Percentiles rank a stretch among this genome's conserved stretches.
Conservation (phyloP, 2,888 invertebrate genomes). For the Leptinotarsa tumamoca region DNA sequence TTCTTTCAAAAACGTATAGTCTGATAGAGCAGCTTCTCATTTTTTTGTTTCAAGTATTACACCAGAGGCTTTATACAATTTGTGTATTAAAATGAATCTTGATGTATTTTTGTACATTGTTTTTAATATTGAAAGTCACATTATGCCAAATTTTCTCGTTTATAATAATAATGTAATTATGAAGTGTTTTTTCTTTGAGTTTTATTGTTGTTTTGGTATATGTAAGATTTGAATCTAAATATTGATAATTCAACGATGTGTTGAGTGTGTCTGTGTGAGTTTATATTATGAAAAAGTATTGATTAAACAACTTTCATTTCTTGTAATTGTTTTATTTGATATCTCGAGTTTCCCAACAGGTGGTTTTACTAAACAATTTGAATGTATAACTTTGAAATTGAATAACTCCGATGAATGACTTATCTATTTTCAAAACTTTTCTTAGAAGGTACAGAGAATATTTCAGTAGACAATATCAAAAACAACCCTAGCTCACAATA, state of each 20-base stretch:
- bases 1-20: not conserved
- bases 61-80: slow-evolving; percentile 6
- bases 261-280: slow-evolving; percentile 53
- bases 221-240: slow-evolving; percentile 21
- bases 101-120: slow-evolving; percentile 43
- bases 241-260: slow-evolving; percentile 32
- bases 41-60: slow-evolving; percentile 13
- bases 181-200: slow-evolving; percentile 35
- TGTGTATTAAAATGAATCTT: slow-evolving; percentile 25
- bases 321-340: slow-evolving; percentile 21
- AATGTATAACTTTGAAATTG: no score
- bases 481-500: no score
- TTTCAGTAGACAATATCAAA: no score
- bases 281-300: slow-evolving; percentile 48
- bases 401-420: no score
- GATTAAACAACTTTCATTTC: slow-evolving; percentile 36
- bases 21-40: slow-evolving; percentile 17
- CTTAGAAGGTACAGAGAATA: no score
- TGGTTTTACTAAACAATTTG: no score
- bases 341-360: not conserved
- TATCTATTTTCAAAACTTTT: no score
- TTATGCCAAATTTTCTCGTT: slow-evolving; percentile 44
- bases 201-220: slow-evolving; percentile 31
- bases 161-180: slow-evolving; percentile 35
- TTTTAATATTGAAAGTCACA: slow-evolving; percentile 39